phyloP scores from a whole-genome alignment of 2,888 invertebrate genomes.

The Chrysolina oricalcia region DNA sequence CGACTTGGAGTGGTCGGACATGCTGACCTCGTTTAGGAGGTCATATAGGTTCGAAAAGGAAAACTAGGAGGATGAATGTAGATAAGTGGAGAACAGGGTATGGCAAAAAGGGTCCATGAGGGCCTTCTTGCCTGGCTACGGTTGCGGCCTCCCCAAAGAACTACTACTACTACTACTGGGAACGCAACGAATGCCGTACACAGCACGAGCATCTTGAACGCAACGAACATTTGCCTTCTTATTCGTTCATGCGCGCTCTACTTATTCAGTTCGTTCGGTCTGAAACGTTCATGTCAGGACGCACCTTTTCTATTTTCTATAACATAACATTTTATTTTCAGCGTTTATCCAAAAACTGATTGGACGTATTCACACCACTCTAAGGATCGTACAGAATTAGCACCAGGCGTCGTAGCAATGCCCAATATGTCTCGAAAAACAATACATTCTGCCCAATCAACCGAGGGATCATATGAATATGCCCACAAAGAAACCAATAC shows the following conservation, averaged over 20 bases:
- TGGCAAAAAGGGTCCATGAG: no score
- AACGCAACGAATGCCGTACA: background rate
- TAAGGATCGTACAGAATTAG: constrained; percentile 86
- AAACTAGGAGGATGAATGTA: no score
- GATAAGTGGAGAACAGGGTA: no score
- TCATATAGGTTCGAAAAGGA: no score
- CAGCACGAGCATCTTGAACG: background rate
- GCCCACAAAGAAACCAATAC: constrained; percentile 66
- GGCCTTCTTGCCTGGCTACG: no score
- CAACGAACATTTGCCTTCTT: background rate
- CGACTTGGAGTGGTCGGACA: no score
- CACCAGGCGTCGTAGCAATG: constrained; percentile 86
- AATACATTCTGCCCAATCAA: constrained; percentile 67
- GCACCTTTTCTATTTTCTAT: no score
- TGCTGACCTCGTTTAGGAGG: no score
- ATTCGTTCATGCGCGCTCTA: background rate
- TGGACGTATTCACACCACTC: constrained; percentile 90
- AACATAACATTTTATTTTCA: constrained; percentile 69
- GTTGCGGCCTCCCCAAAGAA: no score
- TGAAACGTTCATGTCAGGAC: no score
- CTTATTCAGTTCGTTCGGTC: background rate
- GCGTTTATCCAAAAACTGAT: constrained; percentile 92
- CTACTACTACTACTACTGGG: no score
- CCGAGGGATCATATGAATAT: constrained; percentile 40
- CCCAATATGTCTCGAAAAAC: constrained; percentile 92